A percentile compares a stretch with the other conserved stretches of the same genome.
These are phyloP conservation scores for Auanema freiburgensis DNA, from an alignment of 2,888 invertebrate species.

Conservation along the genomic window DNA sequence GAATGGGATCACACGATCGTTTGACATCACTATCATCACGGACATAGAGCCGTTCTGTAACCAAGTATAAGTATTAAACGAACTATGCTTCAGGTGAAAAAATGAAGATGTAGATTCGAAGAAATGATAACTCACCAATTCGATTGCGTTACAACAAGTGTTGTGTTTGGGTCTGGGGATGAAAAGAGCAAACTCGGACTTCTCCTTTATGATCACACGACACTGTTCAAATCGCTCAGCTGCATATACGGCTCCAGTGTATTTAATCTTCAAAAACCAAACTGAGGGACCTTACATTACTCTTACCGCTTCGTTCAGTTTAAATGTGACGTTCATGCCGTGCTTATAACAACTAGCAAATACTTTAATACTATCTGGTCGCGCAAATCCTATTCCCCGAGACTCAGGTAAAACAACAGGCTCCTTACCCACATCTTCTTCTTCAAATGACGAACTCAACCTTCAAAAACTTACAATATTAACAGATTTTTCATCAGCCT, in stretches of 20 bases:
- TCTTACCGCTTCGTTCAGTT: constrained; percentile 21
- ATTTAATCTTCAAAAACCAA: constrained; percentile 39
- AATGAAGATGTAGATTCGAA: not conserved
- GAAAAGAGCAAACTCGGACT: constrained; percentile 51
- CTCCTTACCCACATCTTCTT: constrained; percentile 20
- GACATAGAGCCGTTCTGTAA: constrained; percentile 51
- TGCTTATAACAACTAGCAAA: constrained; percentile 38
- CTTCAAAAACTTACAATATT: too few species aligned
- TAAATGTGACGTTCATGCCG: constrained; percentile 48
- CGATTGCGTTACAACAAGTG: constrained; percentile 59
- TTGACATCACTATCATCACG: constrained; percentile 56
- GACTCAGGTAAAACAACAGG: constrained; percentile 27
- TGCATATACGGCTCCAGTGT: constrained; percentile 62
- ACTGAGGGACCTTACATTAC: not conserved
- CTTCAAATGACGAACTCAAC: not conserved
- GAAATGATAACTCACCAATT: constrained; percentile 34
- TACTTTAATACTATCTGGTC: constrained; percentile 24
- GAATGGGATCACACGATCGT: constrained; percentile 58
- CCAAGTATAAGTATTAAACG: too few species aligned
- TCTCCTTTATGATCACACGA: constrained; percentile 44
- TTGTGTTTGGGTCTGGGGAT: constrained; percentile 55
- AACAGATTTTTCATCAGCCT: too few species aligned
- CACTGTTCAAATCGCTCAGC: constrained; percentile 61
- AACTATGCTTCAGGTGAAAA: too few species aligned
- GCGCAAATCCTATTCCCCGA: constrained; percentile 32